Evolutionary conservation across 2,797 vertebrate genomes (phyloP), one percentile per base, ranked within the genome.

Genomic region (Falco columbarius): DNA sequence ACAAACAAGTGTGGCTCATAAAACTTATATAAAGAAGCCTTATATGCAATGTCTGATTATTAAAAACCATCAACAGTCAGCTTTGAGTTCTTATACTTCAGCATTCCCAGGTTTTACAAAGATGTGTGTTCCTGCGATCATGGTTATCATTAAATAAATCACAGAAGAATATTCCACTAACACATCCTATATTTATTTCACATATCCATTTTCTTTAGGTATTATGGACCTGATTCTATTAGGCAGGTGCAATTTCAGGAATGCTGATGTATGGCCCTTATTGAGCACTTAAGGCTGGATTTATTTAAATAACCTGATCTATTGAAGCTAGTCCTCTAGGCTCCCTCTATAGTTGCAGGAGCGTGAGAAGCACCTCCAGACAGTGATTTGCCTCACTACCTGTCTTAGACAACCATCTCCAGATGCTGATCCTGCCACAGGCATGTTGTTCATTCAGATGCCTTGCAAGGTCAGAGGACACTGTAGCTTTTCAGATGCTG

Each of bases 71-170:
- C 40, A 73, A 36, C 51, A 76, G 29, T 66, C 62, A 89, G 26
- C 42, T 93, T 84, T 76, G 81, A 84, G 47, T 54, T 95, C 58
- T 93, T 82, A 58, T 14, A 29, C 24, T 94, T 95, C 49, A 89
- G 27, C 26, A n/a, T 74, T 93, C 63, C 66, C 63, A 94, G 63
- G 55, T 95, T 96, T 95, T 94, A 66, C n/a, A 59, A 92, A 92
- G 67, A 91, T 84, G 42, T 70, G 38, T 63, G 55, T 65, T 82
- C 21, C 81, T 55, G 23, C 49, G 29, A 81, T 62, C 32, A 15
- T 73, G 59, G 44, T 68, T 92, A 90, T 66, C 67, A 67, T 92
- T 90, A 94, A 82, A 85, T 75, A 92, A 84, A 95, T 76, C 76
- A 82, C 59, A 49, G 18, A 86, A 84, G 18, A 80, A 68, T 70